These are phyloP conservation scores for Cataglyphis cursor DNA, from an alignment of 2,888 invertebrate genomes.

Conservation along the genomic window DNA sequence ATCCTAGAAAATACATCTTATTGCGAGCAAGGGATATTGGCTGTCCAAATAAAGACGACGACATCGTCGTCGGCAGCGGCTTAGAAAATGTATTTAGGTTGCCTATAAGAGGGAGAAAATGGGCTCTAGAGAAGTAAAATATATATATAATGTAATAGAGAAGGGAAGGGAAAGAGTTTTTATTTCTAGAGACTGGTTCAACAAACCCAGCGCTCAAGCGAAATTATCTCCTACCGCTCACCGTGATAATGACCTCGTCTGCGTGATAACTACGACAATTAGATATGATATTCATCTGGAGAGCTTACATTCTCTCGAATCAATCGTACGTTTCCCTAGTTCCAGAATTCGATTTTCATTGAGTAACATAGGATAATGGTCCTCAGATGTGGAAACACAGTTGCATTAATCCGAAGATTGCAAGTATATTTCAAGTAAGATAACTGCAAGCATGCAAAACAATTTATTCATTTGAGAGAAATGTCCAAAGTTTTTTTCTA, in stretches of 20 bases:
- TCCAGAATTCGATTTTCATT: constrained; percentile 49
- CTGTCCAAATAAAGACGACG: constrained; percentile 29
- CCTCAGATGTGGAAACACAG: constrained; percentile 36
- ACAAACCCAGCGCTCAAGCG: constrained; percentile 56
- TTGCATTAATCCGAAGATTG: constrained; percentile 33
- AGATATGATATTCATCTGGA: constrained; percentile 72
- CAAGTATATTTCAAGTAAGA: constrained; percentile 49
- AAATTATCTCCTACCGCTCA: constrained; percentile 56
- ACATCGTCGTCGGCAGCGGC: constrained; percentile 64
- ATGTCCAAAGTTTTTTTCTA: neutral
- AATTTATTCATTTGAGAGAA: constrained; percentile 26
- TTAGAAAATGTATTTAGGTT: constrained; percentile 47
- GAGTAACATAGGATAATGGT: constrained; percentile 47
- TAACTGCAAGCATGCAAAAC: constrained; percentile 58
- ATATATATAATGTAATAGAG: constrained; percentile 63
- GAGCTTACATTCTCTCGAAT: constrained; percentile 67
- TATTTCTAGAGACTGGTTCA: constrained; percentile 79
- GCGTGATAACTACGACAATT: constrained; percentile 59
- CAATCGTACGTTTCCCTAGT: constrained; percentile 72
- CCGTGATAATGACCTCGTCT: constrained; percentile 57
- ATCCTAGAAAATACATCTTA: constrained; percentile 77
- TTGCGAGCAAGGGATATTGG: constrained; percentile 68
- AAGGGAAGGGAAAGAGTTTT: constrained; percentile 70
- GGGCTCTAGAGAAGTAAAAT: constrained; percentile 33
- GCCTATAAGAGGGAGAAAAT: constrained; percentile 61